Base-by-base conservation (phyloP, 2,888 invertebrate genomes). In the Tetragonula carbonaria region DNA sequence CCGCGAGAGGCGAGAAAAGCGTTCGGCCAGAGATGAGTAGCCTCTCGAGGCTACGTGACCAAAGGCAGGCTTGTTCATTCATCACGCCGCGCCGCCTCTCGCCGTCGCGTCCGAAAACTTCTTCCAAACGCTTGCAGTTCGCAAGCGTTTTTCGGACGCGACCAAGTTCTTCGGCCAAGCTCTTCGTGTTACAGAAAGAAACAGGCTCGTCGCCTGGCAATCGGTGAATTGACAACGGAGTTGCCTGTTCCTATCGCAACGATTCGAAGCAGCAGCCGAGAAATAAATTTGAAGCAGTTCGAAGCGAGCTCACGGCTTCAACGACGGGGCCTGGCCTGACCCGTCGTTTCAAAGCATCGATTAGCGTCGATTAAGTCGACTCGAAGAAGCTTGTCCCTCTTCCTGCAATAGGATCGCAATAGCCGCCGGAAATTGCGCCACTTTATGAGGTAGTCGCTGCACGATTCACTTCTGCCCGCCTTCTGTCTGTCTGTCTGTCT, bases 371-470 rank as follows among this genome's bases (percentile, higher is more conserved):
- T n/a, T 50, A 78, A 63, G 75, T 79, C 68, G 74, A 78, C 77
- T 71, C 71, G 74, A 38, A 67, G 8, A 72, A 57, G 28, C 68
- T 51, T 16, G n/a, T 71, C n/a, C 65, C 72, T 53, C 55, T 53
- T 50, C 70, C 76, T 75, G 45, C 23, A 11, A 45, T 45, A 45
- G 50, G 78, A 78, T 59, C 23, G 82, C 82, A 70, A 82, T 86
- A 78, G 84, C 81, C 67, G 85, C 78, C 87, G 90, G 88, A 90
- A 89, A 90, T 90, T 90, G 90, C 89, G 80, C 82, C 82, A 87
- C 82, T 90, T 90, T 87, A 89, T 89, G 90, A 90, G 88, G 74
- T 79, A 73, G 76, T 77, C 78, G 79, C 51, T 75, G 82, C 83
- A 68, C 84, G 80, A 84, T 85, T 74, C 79, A 63, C 77, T 74